phyloP scores from a whole-genome alignment of 2,797 vertebrate species.

The Microhierax caerulescens region DNA sequence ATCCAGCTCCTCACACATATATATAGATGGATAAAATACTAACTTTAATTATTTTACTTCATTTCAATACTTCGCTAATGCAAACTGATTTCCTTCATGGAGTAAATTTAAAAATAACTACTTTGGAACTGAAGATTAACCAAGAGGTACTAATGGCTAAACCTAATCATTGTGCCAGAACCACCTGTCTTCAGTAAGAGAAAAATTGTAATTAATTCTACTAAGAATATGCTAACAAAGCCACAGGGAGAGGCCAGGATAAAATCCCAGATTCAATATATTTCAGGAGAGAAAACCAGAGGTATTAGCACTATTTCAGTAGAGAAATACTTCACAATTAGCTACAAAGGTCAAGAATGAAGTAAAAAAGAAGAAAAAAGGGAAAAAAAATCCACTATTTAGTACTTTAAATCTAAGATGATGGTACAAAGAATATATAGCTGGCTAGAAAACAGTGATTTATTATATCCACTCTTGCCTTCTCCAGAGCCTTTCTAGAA shows the following conservation, averaged over 20 bases:
- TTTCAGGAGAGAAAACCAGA: not conserved
- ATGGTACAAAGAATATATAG: not conserved
- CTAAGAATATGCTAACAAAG: not conserved
- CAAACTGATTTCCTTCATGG: not conserved
- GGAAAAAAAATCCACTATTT: not conserved
- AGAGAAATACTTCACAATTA: not conserved
- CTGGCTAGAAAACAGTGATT: not conserved
- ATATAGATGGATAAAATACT: not conserved
- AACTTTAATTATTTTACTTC: not conserved
- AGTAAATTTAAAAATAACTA: not conserved
- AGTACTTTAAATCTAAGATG: not conserved
- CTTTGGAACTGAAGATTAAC: not conserved
- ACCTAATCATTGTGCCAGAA: not conserved
- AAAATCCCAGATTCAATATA: not conserved
- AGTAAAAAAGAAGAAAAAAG: not conserved
- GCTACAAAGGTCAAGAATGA: not conserved
- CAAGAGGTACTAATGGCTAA: not conserved
- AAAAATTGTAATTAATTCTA: not conserved
- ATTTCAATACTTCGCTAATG: not conserved
- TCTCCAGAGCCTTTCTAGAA: not conserved
- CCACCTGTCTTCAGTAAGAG: not conserved
- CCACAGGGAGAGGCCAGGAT: rapidly evolving
- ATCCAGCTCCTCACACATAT: not conserved
- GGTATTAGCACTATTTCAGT: not conserved
- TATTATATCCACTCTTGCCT: not conserved